phyloP scores from a whole-genome alignment of 2,888 invertebrate genomes.

The Buathra laborator region DNA sequence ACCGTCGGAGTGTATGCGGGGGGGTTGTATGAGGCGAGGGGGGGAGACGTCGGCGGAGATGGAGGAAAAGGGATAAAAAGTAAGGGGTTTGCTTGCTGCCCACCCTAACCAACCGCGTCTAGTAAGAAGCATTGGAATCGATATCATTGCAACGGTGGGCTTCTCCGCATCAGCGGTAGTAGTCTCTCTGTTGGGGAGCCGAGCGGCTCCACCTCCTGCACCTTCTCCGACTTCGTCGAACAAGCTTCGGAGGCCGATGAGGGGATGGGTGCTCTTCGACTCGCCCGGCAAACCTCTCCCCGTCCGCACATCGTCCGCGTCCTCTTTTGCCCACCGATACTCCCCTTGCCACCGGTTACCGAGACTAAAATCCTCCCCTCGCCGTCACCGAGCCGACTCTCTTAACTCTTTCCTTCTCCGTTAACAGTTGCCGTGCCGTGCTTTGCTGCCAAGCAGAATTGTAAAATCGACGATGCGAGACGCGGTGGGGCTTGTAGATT shows the following conservation, averaged over 20 bases:
- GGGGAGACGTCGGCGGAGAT: slow-evolving; percentile 74
- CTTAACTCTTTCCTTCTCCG: slow-evolving; percentile 82
- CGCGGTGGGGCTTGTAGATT: slow-evolving; percentile 49
- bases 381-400: slow-evolving; percentile 80
- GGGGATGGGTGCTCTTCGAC: slow-evolving; percentile 68
- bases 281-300: slow-evolving; percentile 66
- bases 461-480: slow-evolving; percentile 38
- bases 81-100: slow-evolving; percentile 81
- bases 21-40: slow-evolving; percentile 66
- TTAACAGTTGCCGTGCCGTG: slow-evolving; percentile 74
- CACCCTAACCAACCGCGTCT: slow-evolving; percentile 83
- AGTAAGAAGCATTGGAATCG: slow-evolving; percentile 85
- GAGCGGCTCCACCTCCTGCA: slow-evolving; percentile 75
- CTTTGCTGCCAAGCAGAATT: slow-evolving; percentile 45
- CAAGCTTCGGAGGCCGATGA: slow-evolving; percentile 46
- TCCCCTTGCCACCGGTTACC: slow-evolving; percentile 48
- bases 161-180: slow-evolving; percentile 61
- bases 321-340: slow-evolving; percentile 71
- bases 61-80: slow-evolving; percentile 83
- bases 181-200: slow-evolving; percentile 53
- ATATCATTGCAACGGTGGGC: slow-evolving; percentile 84
- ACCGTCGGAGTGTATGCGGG: slow-evolving; percentile 56
- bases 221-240: slow-evolving; percentile 73
- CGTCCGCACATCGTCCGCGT: slow-evolving; percentile 52
- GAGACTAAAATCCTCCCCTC: slow-evolving; percentile 49